A percentile compares a stretch with the other conserved stretches of the same genome.
These are phyloP conservation scores for Xerus rutilus DNA, from an alignment of 2,797 vertebrate species.

Conservation along the genomic window DNA sequence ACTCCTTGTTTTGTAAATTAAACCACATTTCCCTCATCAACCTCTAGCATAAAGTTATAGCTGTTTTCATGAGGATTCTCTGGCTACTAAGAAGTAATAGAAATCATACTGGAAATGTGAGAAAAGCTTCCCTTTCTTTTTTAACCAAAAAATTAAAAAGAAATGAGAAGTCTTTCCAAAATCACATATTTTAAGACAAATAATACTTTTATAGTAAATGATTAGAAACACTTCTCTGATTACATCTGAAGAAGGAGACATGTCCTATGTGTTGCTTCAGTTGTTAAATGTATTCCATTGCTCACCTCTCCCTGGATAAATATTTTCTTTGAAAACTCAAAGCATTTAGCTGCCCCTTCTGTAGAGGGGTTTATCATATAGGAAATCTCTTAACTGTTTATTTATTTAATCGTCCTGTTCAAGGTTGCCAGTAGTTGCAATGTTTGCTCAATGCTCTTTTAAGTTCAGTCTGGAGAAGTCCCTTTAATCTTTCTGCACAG, in stretches of 20 bases:
- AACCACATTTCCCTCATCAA: slow-evolving; percentile 59
- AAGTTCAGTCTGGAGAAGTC: slow-evolving; percentile 46
- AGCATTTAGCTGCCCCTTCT: slow-evolving; percentile 67
- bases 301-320: slow-evolving; percentile 69
- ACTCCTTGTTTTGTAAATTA: slow-evolving; percentile 63
- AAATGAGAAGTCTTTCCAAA: slow-evolving; percentile 35
- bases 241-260: slow-evolving; percentile 12
- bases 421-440: slow-evolving; percentile 50
- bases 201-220: neutral
- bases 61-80: slow-evolving; percentile 50
- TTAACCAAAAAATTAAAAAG: neutral
- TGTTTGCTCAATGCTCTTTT: slow-evolving; percentile 63
- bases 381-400: slow-evolving; percentile 69
- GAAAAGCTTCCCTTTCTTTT: neutral
- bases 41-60: slow-evolving; percentile 65
- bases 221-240: slow-evolving; percentile 30
- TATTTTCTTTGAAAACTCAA: slow-evolving; percentile 77
- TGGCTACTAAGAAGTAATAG: slow-evolving; percentile 43
- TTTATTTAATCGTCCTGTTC: slow-evolving; percentile 64
- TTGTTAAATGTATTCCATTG: slow-evolving; percentile 55
- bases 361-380: slow-evolving; percentile 64
- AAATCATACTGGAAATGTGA: slow-evolving; percentile 63
- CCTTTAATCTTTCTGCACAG: slow-evolving; percentile 43
- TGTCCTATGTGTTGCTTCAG: neutral
- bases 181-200: slow-evolving; percentile 49